Evolutionary conservation across 2,797 vertebrate genomes (phyloP).

Genomic region (Bryconaethiops microstoma): DNA sequence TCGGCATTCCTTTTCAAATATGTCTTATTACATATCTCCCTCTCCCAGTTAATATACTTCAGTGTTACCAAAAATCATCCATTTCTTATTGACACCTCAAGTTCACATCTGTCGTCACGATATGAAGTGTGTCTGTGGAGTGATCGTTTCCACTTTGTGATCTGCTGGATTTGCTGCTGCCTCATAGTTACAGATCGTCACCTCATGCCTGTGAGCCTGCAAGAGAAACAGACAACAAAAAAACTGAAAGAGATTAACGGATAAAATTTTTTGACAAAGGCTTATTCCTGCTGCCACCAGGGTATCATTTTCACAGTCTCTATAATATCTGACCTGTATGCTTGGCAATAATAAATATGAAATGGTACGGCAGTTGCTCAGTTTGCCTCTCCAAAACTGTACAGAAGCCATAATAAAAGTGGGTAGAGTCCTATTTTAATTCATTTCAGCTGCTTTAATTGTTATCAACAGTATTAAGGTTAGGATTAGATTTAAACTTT

Average conservation of each 20-base stretch:
- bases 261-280: background rate
- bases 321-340: background rate
- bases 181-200: conserved; percentile 97
- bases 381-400: background rate
- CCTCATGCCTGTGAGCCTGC: conserved; percentile 91
- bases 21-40: conserved; percentile 26
- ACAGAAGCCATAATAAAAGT: background rate
- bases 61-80: conserved; percentile 35
- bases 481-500: too few species aligned
- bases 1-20: conserved; percentile 19
- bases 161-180: conserved; percentile 92
- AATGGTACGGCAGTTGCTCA: background rate
- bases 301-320: background rate
- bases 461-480: too few species aligned
- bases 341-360: background rate
- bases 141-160: conserved; percentile 87
- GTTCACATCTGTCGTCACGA: conserved; percentile 74
- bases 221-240: conserved; percentile 6
- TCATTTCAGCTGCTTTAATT: too few species aligned
- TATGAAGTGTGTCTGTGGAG: conserved; percentile 93
- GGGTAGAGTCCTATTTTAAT: too few species aligned
- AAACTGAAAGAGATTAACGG: background rate
- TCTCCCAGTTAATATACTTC: conserved; percentile 1
- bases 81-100: conserved; percentile 21
- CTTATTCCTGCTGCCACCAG: background rate